A percentile compares a stretch with the other conserved stretches of the same genome.
These are phyloP conservation scores for Steinernema khuongi DNA, from an alignment of 1,140 invertebrate genomes.

Conservation along the genomic window DNA sequence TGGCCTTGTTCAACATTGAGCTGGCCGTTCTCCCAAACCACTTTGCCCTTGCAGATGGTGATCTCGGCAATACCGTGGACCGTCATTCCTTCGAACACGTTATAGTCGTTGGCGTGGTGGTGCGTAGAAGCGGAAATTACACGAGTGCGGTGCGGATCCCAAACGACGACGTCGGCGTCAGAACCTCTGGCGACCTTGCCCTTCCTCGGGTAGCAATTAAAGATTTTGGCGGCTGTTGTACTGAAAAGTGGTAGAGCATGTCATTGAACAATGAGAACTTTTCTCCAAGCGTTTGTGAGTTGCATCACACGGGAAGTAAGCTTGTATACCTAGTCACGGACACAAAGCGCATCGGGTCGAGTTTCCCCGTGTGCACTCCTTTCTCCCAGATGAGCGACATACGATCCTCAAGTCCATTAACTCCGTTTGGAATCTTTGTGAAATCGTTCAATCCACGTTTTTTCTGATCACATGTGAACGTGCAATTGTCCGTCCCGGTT, in stretches of 20 bases:
- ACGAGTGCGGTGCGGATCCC: conserved; percentile 78
- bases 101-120: conserved; percentile 86
- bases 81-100: conserved; percentile 82
- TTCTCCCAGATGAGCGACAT: conserved; percentile 97
- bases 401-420: conserved; percentile 93
- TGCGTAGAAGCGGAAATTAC: conserved; percentile 88
- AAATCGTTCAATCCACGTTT: conserved; percentile 81
- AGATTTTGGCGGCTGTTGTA: conserved; percentile 81
- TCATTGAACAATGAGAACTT: too few relatives aligned
- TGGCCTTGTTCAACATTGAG: conserved; percentile 30
- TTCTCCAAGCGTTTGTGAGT: too few relatives aligned
- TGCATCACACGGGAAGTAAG: neutral
- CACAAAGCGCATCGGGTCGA: conserved; percentile 86
- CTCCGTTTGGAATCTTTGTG: conserved; percentile 92
- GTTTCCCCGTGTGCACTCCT: conserved; percentile 67
- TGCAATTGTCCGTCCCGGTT: conserved; percentile 93
- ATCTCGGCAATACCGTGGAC: conserved; percentile 72
- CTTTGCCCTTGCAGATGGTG: conserved; percentile 42
- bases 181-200: conserved; percentile 82
- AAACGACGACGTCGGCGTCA: conserved; percentile 94
- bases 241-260: conserved; percentile 30
- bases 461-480: conserved; percentile 88
- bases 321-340: conserved; percentile 70
- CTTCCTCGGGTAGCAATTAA: conserved; percentile 94
- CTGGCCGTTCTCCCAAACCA: conserved; percentile 39